Evolutionary conservation across 2,888 invertebrate species (phyloP).

Genomic region (Danaus chrysippus): DNA sequence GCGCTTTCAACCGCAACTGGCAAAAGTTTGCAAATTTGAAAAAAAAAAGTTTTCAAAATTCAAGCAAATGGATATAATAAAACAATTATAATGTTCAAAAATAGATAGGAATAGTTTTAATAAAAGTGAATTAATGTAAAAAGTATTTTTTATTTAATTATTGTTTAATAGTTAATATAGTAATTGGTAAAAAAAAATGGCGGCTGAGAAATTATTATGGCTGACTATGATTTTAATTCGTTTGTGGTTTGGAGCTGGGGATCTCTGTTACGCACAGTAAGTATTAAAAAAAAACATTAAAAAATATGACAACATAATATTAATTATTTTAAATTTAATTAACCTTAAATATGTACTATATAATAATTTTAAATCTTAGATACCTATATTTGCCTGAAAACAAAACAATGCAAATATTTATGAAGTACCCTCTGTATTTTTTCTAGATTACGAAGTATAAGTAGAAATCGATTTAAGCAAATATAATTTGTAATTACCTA

Average conservation of each 20-base stretch:
- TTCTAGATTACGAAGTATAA: no score
- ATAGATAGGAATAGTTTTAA: slow-evolving; percentile 27
- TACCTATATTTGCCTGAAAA: no score
- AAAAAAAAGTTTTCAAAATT: slow-evolving; percentile 19
- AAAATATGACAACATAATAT: slow-evolving; percentile 21
- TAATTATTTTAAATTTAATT: not conserved
- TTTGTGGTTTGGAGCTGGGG: slow-evolving; percentile 68
- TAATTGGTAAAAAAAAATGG: slow-evolving; percentile 45
- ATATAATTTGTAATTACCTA: no score
- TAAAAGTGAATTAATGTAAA: slow-evolving; percentile 20
- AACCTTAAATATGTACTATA: no score
- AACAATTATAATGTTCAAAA: slow-evolving; percentile 23
- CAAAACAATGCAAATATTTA: no score
- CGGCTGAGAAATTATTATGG: slow-evolving; percentile 60
- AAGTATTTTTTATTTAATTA: slow-evolving; percentile 23
- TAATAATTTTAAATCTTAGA: no score
- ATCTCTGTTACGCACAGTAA: slow-evolving; percentile 75
- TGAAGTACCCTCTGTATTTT: no score
- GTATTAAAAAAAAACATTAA: slow-evolving; percentile 38
- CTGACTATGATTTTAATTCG: slow-evolving; percentile 58
- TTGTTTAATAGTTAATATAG: slow-evolving; percentile 22
- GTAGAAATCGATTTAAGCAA: no score
- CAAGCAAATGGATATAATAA: slow-evolving; percentile 13
- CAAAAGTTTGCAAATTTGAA: slow-evolving; percentile 37
- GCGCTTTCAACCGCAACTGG: slow-evolving; percentile 53